Percentiles rank a stretch among this genome's conserved stretches.
These are phyloP conservation scores for Psittacula echo DNA, from an alignment of 2,797 vertebrate species.

Conservation along the genomic window DNA sequence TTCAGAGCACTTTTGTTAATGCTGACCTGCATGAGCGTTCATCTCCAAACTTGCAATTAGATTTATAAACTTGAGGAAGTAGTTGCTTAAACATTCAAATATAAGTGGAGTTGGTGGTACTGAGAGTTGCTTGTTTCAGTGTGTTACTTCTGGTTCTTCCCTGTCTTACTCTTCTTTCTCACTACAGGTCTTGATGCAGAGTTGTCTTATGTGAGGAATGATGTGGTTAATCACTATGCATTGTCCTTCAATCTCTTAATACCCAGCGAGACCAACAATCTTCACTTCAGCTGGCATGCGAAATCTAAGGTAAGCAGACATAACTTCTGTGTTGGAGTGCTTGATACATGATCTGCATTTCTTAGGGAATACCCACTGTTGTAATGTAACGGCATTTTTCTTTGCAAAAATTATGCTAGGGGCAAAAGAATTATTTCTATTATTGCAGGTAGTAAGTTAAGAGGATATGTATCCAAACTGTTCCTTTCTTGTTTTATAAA, in stretches of 20 bases:
- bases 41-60: not conserved
- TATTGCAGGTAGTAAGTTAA: not conserved
- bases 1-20: not conserved
- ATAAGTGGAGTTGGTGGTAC: not conserved
- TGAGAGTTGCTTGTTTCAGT: not conserved
- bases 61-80: not conserved
- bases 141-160: not conserved
- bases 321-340: not conserved
- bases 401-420: not conserved
- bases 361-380: not conserved
- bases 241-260: constrained; percentile 95
- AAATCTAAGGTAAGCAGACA: constrained; percentile 84
- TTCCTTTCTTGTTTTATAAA: not conserved
- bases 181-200: constrained; percentile 94
- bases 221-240: constrained; percentile 92
- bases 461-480: not conserved
- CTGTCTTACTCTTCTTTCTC: not conserved
- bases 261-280: constrained; percentile 93
- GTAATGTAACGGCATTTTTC: not conserved
- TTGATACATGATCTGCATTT: not conserved
- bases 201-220: constrained; percentile 94
- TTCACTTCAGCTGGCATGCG: constrained; percentile 96
- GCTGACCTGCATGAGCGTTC: fast-evolving
- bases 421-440: not conserved
- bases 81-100: not conserved